Evolutionary conservation across 1,140 invertebrate species (phyloP), one percentile per base, ranked within the genome.

Genomic region (Cydia fagiglandana): DNA sequence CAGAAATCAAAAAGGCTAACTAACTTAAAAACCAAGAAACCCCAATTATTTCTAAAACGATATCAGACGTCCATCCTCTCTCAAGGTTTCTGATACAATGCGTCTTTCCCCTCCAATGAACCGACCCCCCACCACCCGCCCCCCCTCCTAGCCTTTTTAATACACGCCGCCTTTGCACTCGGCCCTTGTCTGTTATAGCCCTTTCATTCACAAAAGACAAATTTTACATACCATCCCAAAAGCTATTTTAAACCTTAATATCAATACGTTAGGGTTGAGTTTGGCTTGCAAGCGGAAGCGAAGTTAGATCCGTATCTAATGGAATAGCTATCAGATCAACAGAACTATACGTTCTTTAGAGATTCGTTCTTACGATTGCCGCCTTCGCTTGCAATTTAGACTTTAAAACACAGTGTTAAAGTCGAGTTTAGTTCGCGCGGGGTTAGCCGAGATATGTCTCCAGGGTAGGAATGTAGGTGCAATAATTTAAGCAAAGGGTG

Each of bases 401-500:
- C 79, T 81, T 61, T 89, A 87, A 83, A 77, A 1, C 74, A 4
- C 73, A 75, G n/a, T 47, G 2, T 30, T 83, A 91, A 75, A 78
- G 84, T 85, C 41, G 77, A 79, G 76, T 84, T 86, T 90, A 73
- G 80, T 78, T 74, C 76, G 76, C 28, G 38, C 24, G 61, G 24
- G 70, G 77, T 78, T 73, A 64, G 77, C 81, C 77, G 61, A 84
- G 84, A 84, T 88, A 85, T 80, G 84, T 76, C 83, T 85, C 78
- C 79, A 83, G 81, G 75, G 84, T 80, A 75, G 80, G 81, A 84
- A 82, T 84, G 86, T 84, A 88, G 89, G 89, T 89, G 88, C 88
- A 93, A 93, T 93, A 91, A 93, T 93, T 91, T 93, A 91, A 91
- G 89, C 89, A 88, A 90, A 87, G 90, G 91, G 89, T 88, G 89